phyloP scores from a whole-genome alignment of 2,888 invertebrate genomes.

The Microchrysa polita region DNA sequence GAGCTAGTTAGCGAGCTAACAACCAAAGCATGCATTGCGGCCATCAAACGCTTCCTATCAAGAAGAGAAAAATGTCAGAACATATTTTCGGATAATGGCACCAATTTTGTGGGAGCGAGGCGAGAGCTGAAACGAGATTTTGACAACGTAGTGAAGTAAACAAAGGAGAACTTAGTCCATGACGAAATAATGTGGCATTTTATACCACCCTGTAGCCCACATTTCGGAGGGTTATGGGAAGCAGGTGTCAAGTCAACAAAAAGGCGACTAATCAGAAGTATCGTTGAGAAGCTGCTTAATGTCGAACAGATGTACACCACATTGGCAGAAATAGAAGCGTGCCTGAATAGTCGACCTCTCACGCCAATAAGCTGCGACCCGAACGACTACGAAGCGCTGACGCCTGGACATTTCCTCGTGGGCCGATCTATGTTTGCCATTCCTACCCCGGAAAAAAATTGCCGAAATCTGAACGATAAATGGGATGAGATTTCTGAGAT shows the following conservation, averaged over 20 bases:
- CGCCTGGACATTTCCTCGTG: slow-evolving; percentile 7
- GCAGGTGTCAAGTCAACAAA: slow-evolving; percentile 9
- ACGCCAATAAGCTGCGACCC: not conserved
- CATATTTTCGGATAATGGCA: not conserved
- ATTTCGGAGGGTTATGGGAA: slow-evolving; percentile 26
- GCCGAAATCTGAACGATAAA: not conserved
- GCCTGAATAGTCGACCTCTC: not conserved
- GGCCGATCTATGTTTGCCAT: not conserved
- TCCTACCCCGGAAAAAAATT: not conserved
- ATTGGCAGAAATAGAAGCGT: not conserved
- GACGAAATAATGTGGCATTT: not conserved
- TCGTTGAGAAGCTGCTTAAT: not conserved
- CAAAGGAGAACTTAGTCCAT: not conserved
- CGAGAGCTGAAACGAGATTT: not conserved
- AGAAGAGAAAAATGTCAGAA: no score
- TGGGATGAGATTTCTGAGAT: no score
- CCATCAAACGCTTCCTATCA: not conserved
- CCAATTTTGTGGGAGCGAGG: not conserved
- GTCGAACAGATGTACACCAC: slow-evolving; percentile 1
- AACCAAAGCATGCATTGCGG: not conserved
- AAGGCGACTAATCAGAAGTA: no score
- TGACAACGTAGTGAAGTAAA: not conserved
- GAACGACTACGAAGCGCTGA: not conserved
- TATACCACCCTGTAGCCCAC: not conserved
- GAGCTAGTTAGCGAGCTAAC: not conserved